phyloP scores from a whole-genome alignment of 2,797 vertebrate genomes.

The Epinephelus malabaricus region DNA sequence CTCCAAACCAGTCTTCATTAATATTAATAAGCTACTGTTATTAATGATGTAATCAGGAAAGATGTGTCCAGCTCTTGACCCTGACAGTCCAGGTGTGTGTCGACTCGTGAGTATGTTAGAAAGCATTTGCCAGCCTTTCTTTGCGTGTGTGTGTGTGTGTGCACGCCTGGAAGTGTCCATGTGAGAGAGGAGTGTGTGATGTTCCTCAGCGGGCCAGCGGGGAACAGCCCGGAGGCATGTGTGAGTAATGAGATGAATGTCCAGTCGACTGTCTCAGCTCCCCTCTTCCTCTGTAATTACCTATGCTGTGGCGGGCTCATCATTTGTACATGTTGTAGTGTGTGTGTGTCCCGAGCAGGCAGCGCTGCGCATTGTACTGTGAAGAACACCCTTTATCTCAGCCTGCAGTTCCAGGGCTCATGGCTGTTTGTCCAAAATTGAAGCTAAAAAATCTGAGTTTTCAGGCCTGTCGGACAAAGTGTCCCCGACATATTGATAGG shows the following conservation, averaged over 20 bases:
- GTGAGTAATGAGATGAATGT: constrained; percentile 61
- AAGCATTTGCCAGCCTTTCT: background rate
- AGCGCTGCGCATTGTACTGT: constrained; percentile 5
- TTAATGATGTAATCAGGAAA: constrained; percentile 14
- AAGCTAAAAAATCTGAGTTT: background rate
- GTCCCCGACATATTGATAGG: background rate
- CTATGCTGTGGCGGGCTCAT: constrained; percentile 18
- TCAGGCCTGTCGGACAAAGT: background rate
- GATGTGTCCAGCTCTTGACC: background rate
- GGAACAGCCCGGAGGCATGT: constrained; percentile 43
- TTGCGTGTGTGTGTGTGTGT: constrained; percentile 1
- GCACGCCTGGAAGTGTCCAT: background rate
- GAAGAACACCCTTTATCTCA: constrained; percentile 23
- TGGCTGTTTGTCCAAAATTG: background rate
- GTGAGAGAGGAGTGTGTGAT: constrained; percentile 15
- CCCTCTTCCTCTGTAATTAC: constrained; percentile 63
- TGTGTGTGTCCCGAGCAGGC: background rate
- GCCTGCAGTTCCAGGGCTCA: background rate
- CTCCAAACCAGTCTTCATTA: background rate
- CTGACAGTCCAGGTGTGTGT: constrained; percentile 11
- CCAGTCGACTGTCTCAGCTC: constrained; percentile 57
- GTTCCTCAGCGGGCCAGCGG: constrained; percentile 23
- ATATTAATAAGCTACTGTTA: background rate
- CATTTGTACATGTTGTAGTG: background rate
- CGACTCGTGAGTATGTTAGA: background rate